These are phyloP conservation scores for Dreissena polymorpha DNA, from an alignment of 1,140 invertebrate genomes.

Conservation along the genomic window DNA sequence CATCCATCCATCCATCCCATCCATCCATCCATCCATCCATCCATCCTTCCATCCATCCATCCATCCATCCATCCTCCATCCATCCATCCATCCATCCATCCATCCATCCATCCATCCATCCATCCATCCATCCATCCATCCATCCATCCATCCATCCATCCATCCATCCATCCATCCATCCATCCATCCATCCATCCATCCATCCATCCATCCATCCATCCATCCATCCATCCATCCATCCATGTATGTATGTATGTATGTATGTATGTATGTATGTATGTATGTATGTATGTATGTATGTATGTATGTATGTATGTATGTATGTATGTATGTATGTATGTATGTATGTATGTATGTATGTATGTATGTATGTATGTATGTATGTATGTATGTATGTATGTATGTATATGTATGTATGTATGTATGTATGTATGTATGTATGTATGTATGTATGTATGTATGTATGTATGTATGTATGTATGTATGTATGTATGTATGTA, in stretches of 20 bases:
- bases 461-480: constrained; percentile 19
- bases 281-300: constrained; percentile 27
- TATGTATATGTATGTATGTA: constrained; percentile 44
- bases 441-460: constrained; percentile 27
- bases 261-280: constrained; percentile 17
- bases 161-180: too few relatives aligned
- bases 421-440: constrained; percentile 53
- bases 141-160: too few relatives aligned
- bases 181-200: too few relatives aligned
- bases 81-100: too few relatives aligned
- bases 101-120: too few relatives aligned
- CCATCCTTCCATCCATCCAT: too few relatives aligned
- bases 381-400: constrained; percentile 46
- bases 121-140: too few relatives aligned
- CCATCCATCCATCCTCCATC: too few relatives aligned
- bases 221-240: not conserved
- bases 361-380: constrained; percentile 26
- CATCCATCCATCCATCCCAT: too few relatives aligned
- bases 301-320: constrained; percentile 46
- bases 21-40: too few relatives aligned
- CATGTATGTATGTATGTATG: constrained; percentile 6
- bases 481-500: constrained; percentile 37
- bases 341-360: constrained; percentile 23
- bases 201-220: too few relatives aligned
- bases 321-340: constrained; percentile 28